phyloP scores from a whole-genome alignment of 2,888 invertebrate genomes.

The Apotomis turbidana region DNA sequence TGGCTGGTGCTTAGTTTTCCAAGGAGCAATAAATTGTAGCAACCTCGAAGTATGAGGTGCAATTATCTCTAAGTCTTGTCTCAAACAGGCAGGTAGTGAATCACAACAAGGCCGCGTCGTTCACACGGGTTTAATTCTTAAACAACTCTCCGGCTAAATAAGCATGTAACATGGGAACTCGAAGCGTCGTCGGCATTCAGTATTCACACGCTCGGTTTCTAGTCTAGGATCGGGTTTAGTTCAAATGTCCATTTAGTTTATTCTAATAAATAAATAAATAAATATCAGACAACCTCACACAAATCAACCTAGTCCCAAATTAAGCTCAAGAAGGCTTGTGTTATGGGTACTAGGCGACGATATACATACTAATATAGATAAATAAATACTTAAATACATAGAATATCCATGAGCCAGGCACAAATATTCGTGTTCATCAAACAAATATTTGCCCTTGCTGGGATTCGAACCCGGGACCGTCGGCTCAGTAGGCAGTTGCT shows the following conservation, averaged over 20 bases:
- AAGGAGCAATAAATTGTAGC: constrained; percentile 1
- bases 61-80: constrained; percentile 31
- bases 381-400: too few relatives aligned
- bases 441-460: too few relatives aligned
- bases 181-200: constrained; percentile 43
- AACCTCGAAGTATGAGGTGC: constrained; percentile 11
- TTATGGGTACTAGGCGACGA: too few relatives aligned
- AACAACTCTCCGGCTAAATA: constrained; percentile 47
- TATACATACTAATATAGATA: too few relatives aligned
- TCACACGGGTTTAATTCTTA: constrained; percentile 66
- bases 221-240: constrained; percentile 23
- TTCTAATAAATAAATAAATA: too few relatives aligned
- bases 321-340: too few relatives aligned
- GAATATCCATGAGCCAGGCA: too few relatives aligned
- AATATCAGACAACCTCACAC: too few relatives aligned
- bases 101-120: constrained; percentile 54
- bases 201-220: constrained; percentile 38
- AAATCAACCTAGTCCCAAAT: too few relatives aligned
- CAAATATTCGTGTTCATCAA: too few relatives aligned
- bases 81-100: constrained; percentile 31
- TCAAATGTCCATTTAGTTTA: background rate
- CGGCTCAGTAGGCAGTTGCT: too few relatives aligned
- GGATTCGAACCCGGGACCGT: too few relatives aligned
- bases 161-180: constrained; percentile 54
- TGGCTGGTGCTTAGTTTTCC: background rate